Base-by-base conservation (phyloP, 2,888 invertebrate genomes). In the Nudaria mundana region DNA sequence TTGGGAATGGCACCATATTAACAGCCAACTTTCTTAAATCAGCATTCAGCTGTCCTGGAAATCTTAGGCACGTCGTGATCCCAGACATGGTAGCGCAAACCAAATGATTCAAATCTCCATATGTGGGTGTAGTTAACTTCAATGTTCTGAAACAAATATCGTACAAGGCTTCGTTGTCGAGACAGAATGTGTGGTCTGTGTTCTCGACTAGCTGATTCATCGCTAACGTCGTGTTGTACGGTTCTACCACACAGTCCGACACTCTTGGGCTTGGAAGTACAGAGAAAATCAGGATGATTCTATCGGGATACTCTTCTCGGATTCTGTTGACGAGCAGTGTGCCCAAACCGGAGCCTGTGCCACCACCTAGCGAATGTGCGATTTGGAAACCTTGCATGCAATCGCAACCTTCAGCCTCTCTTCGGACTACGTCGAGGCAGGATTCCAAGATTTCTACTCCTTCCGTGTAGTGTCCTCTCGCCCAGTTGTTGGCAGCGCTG, bases 331-430 rank as follows among this genome's bases (percentile, higher is more conserved):
- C 93, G 12, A 97, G 85, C 3, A 97, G 88, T 0, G 97, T 86
- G 12, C 89, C 89, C 14, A 89, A 65, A 1, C 89, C 89, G 0
- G 89, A 79, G 4, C 89, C 89, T n/a, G 89, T 89, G 31, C 89
- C 89, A 14, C 89, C 89, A 7, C 89, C 89, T 4, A 88, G 72
- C 0, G 96, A 97, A 68, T 96, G 95, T 2, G 95, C 92, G 56
- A 95, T 75, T 71, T 95, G 95, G 75, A 95, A 96, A 30, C 97
- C 97, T 91, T 95, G 95, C 18, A 95, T 90, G 60, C 98, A 98
- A 76, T 98, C 98, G 81, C 98, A 93, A 79, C 95, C 92, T 83
- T 98, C 97, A 32, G 94, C 95, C 79, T 96, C 95, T 71, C 94
- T 93, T 40, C 96, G 90, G 15, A 95, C 91, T 0, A 95, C 95